Conservation (phyloP, 2,888 invertebrate species). For the Perdita meconis region DNA sequence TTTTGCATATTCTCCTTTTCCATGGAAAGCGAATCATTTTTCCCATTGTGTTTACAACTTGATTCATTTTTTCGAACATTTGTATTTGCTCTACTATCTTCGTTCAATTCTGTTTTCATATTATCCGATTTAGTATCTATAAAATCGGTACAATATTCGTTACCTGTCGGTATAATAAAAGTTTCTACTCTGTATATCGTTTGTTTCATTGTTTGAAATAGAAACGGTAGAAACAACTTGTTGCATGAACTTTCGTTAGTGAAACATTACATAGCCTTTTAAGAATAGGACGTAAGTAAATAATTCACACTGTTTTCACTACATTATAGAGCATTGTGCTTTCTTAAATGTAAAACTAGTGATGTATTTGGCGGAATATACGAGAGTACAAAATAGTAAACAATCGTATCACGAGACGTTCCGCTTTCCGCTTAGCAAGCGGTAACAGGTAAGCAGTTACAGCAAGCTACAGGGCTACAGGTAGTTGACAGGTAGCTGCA, state of each 20-base stretch:
- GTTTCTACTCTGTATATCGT: constrained; percentile 75
- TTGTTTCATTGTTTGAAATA: constrained; percentile 48
- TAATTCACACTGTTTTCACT: neutral
- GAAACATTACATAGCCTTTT: neutral
- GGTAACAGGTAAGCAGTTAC: no score
- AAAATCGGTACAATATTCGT: constrained; percentile 33
- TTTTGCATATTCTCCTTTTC: constrained; percentile 26
- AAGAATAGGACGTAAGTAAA: constrained; percentile 6
- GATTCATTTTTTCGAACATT: neutral
- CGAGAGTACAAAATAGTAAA: neutral
- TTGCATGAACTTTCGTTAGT: neutral
- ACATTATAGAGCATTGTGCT: neutral
- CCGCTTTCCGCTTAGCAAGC: no score
- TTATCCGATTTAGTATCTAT: constrained; percentile 67
- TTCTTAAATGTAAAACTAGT: neutral
- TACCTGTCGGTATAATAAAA: constrained; percentile 74
- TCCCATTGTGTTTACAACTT: neutral
- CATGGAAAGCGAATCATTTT: neutral
- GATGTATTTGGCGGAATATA: neutral
- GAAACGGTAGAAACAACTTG: neutral
- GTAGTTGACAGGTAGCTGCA: no score
- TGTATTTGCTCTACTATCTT: neutral
- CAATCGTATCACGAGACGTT: neutral
- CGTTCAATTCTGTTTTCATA: constrained; percentile 61
- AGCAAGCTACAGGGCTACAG: no score